Base-by-base conservation (phyloP, 53 echinoderm and acorn worm genomes). In the Patiria pectinifera region DNA sequence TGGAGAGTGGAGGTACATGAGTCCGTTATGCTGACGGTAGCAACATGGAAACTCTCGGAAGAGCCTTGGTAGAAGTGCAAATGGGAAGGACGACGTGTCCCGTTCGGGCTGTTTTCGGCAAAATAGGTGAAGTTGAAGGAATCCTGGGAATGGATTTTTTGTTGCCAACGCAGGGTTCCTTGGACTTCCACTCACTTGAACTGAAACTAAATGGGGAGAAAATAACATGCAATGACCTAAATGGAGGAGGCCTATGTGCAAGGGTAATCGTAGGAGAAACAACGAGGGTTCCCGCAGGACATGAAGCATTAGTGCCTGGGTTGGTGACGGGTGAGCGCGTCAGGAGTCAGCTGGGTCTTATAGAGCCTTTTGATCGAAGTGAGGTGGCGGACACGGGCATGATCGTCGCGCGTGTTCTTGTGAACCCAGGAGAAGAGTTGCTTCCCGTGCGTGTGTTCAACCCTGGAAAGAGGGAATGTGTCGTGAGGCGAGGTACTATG, bases 101-200 rank as follows among this genome's bases (percentile, higher is more conserved):
- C 6, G 80, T 92, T 43, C 69, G 47, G 45, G 92, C 85, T 59
- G 92, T 92, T 2, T 92, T 92, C 45, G 92, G 92, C 14, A 92
- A 85, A 61, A 92, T 85, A 4, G 85, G 85, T 18, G 77, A 76
- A 44, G 78, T 92, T 45, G 85, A 92, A 22, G 92, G 85, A n/a
- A 84, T 92, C 44, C 76, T 92, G 48, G 92, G 92, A 1, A 85
- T 92, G 66, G 92, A 92, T 48, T 85, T 92, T 4, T 85, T 92
- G 10, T 16, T 91, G 4, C 12, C 71, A 48, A 66, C 81, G n/a
- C 8, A 72, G 60, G 69, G 80, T 25, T 81, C 76, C 76, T 44
- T 85, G 74, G 47, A 87, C 62, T 61, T 92, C 62, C 48, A 45
- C 21, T 45, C 69, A 1, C 48, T 18, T 78, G 82, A 88, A 71